Conservation (phyloP, 2,113 vertebrate species). For the Thermophis baileyi region DNA sequence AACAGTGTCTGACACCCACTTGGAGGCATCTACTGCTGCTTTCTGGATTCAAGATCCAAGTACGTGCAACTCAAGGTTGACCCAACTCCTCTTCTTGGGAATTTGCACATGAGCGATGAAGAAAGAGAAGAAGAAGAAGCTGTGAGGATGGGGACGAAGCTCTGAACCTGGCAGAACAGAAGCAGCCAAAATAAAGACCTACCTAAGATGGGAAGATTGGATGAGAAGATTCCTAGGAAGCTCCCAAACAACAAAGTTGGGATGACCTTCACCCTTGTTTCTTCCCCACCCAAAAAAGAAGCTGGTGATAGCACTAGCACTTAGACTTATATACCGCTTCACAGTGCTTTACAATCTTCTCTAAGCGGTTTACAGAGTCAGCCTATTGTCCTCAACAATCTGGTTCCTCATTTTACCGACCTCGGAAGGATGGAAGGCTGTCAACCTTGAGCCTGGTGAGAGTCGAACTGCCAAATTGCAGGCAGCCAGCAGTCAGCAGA, state of each 20-base stretch:
- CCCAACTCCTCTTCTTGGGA: neutral
- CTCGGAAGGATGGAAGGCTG: too few species aligned
- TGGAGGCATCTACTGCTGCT: constrained; percentile 55
- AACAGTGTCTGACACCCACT: constrained; percentile 66
- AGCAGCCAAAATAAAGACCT: neutral
- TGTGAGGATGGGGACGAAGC: neutral
- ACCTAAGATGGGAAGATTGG: neutral
- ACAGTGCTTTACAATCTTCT: too few species aligned
- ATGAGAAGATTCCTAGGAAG: neutral
- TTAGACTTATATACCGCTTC: too few species aligned
- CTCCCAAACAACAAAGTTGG: neutral
- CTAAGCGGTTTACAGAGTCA: too few species aligned
- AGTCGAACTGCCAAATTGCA: too few species aligned
- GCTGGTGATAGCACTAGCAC: neutral
- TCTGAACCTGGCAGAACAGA: neutral
- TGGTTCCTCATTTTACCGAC: too few species aligned
- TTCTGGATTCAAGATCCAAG: constrained; percentile 32
- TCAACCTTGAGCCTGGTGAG: too few species aligned
- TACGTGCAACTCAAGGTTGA: constrained; percentile 28
- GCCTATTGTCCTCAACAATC: too few species aligned
- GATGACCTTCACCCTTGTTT: neutral
- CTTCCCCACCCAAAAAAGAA: neutral
- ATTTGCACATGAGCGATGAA: neutral
- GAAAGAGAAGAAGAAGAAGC: neutral
- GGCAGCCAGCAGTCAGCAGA: too few species aligned